Evolutionary conservation across 1,140 invertebrate genomes (phyloP), one percentile per base, ranked within the genome.

Genomic region (Pseudomyrmex dendroicus): DNA sequence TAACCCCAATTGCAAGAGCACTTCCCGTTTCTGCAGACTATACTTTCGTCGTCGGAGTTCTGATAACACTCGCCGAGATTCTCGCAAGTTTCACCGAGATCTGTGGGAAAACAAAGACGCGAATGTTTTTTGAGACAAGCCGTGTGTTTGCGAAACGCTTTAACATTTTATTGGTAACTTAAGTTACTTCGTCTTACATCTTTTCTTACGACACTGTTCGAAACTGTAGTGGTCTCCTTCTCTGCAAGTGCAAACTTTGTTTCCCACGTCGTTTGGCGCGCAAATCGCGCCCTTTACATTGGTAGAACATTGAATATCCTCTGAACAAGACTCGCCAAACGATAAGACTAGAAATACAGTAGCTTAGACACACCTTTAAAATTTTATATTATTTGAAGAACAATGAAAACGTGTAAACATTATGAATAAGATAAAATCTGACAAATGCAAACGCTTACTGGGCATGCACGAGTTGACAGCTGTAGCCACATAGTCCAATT

Each of bases 11-110:
- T 57, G 77, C 91, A 91, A 13, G 70, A 44, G 63, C 90, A 91
- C 0, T 74, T 57, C 3, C 82, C 86, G 1, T 86, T 91, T n/a
- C 15, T 88, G 64, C 91, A 91, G 13, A 86, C n/a, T 2, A 72
- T 83, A 12, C 25, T 57, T 3, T 77, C 9, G 2, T 2, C 2
- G 50, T 80, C 15, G 13, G 13, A 67, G 57, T 63, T 72, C 20
- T 84, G 56, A 67, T 89, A 89, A 80, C 91, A 92, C 73, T 91
- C 90, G 2, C 62, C 63, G 1, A 74, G 17, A 22, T 66, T 85
- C 1, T 10, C 2, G 54, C 90, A 92, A 1, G 13, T 25, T 67
- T 87, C 86, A 13, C 83, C 84, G 12, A 91, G 72, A 62, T 72
- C 90, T 91, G 72, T 50, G 64, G 74, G 0, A 70, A 57, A 48